These are phyloP conservation scores for silkworm (Bombyx mori) DNA, from an alignment of 1,140 invertebrate species.

Conservation along the genomic window ASM3026992v2 NC_085121.1:13317501-13318000, in stretches of 20 bases:
- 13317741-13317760: neutral
- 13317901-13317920: too few relatives aligned
- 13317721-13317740: constrained; percentile 2
- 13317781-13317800: neutral
- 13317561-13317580: too few relatives aligned
- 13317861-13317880: too few relatives aligned
- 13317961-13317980: too few relatives aligned
- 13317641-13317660: constrained; percentile 36
- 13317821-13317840: neutral
- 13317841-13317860: neutral
- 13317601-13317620: constrained; percentile 46
- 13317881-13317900: too few relatives aligned
- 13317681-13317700: constrained; percentile 4
- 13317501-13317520: too few relatives aligned
- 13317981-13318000: too few relatives aligned
- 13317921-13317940: too few relatives aligned
- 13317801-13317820: too few relatives aligned
- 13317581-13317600: constrained; percentile 14
- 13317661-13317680: constrained; percentile 44
- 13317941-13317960: too few relatives aligned
- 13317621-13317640: constrained; percentile 35
- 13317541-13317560: too few relatives aligned
- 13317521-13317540: too few relatives aligned
- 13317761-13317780: neutral
- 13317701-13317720: constrained; percentile 17